Evolutionary conservation across 2,113 vertebrate genomes (phyloP).

Genomic region (Helogale parvula): DNA sequence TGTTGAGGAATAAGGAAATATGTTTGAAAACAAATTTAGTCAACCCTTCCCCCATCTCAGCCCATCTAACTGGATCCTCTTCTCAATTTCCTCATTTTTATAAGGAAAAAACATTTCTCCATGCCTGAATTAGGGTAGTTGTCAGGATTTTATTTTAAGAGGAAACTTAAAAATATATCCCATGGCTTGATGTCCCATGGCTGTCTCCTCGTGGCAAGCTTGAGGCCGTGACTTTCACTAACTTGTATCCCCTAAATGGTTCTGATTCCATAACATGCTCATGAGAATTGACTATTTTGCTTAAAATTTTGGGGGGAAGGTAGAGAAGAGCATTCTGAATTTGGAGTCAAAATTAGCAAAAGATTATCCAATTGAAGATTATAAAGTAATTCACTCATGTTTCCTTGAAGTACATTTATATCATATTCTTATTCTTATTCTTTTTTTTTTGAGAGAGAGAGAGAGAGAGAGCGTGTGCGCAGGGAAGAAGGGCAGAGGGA

Average conservation of each 20-base stretch:
- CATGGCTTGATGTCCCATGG: background rate
- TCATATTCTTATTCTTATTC: background rate
- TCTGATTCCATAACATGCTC: background rate
- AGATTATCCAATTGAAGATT: background rate
- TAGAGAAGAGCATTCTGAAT: background rate
- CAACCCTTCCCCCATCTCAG: too few relatives aligned
- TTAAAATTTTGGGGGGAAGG: background rate
- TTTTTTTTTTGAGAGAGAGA: too few relatives aligned
- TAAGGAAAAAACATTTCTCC: background rate
- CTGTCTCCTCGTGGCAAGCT: background rate
- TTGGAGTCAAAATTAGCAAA: background rate
- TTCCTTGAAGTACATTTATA: background rate
- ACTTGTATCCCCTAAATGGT: background rate
- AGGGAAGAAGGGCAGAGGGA: too few relatives aligned
- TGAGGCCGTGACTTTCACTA: background rate
- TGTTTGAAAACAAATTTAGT: background rate
- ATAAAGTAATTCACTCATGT: background rate
- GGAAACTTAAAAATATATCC: background rate
- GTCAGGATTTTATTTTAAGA: background rate
- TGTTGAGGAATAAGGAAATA: background rate
- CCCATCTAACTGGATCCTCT: background rate
- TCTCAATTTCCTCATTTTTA: background rate
- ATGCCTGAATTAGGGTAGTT: background rate
- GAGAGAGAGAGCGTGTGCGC: too few relatives aligned
- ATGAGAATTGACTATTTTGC: background rate